phyloP scores from a whole-genome alignment of 2,113 vertebrate species.

The Grus americana region DNA sequence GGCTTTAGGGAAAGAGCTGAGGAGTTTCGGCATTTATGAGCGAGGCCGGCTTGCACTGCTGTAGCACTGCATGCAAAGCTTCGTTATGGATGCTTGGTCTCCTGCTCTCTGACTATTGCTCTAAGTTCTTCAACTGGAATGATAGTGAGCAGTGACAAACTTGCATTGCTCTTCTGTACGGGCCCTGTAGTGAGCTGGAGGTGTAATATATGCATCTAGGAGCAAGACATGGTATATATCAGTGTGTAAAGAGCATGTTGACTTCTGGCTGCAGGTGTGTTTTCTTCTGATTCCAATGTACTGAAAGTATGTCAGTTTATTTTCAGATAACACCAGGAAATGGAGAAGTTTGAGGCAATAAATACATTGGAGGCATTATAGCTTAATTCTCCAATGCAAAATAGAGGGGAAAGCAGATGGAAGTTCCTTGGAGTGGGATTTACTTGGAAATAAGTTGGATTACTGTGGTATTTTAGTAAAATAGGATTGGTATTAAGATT shows the following conservation, averaged over 20 bases:
- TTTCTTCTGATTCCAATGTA: background rate
- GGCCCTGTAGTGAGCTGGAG: background rate
- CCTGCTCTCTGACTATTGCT: background rate
- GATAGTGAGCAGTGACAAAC: background rate
- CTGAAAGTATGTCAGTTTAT: background rate
- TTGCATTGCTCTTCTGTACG: background rate
- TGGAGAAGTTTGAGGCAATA: background rate
- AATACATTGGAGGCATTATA: background rate
- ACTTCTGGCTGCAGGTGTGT: background rate
- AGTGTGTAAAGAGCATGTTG: background rate
- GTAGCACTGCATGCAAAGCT: background rate
- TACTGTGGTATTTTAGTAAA: background rate
- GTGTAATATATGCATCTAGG: background rate
- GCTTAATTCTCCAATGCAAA: background rate
- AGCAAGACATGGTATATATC: background rate
- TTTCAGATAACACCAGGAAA: background rate
- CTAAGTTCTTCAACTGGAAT: background rate
- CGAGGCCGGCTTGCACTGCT: background rate
- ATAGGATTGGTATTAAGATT: background rate
- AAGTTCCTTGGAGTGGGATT: background rate
- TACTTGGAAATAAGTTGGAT: background rate
- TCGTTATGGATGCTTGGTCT: background rate
- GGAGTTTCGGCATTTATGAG: background rate
- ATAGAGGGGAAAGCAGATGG: background rate
- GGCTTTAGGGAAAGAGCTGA: background rate